phyloP scores from a whole-genome alignment of 2,797 vertebrate genomes.

The Catostomus latipinnis region DNA sequence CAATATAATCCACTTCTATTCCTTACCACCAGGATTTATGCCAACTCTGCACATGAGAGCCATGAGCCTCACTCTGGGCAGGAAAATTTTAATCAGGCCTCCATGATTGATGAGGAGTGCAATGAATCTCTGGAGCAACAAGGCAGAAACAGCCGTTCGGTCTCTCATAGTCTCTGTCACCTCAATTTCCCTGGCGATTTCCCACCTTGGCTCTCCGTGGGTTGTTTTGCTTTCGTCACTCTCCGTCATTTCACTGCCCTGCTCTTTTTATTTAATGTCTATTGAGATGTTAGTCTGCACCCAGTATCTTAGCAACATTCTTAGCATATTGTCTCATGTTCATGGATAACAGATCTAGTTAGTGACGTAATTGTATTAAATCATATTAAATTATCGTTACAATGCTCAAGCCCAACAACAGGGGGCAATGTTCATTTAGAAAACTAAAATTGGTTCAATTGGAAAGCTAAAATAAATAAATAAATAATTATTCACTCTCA shows the following conservation, averaged over 20 bases:
- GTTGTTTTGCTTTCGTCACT: not conserved
- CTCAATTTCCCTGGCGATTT: slow-evolving; percentile 33
- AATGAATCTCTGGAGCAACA: slow-evolving; percentile 63
- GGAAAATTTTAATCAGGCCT: slow-evolving; percentile 61
- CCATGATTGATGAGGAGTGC: slow-evolving; percentile 62
- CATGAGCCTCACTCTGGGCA: slow-evolving; percentile 51
- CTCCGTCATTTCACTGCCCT: slow-evolving; percentile 2
- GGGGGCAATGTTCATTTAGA: slow-evolving; percentile 29
- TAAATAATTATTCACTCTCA: no score
- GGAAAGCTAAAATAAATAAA: no score
- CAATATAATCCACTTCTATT: slow-evolving; percentile 56
- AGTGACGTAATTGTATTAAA: slow-evolving; percentile 12
- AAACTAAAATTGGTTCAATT: not conserved
- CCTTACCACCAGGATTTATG: slow-evolving; percentile 56
- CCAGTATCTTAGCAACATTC: not conserved
- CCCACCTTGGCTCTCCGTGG: not conserved
- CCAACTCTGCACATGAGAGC: slow-evolving; percentile 45
- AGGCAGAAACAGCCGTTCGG: slow-evolving; percentile 56
- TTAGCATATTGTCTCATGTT: slow-evolving; percentile 4
- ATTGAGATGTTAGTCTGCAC: not conserved
- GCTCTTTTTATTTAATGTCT: slow-evolving; percentile 7
- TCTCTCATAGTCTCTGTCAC: slow-evolving; percentile 26
- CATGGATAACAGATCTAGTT: slow-evolving; percentile 22
- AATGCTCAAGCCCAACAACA: not conserved
- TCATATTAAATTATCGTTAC: slow-evolving; percentile 13